Base-by-base conservation (phyloP, 2,888 invertebrate genomes). In the Limulus polyphemus region DNA sequence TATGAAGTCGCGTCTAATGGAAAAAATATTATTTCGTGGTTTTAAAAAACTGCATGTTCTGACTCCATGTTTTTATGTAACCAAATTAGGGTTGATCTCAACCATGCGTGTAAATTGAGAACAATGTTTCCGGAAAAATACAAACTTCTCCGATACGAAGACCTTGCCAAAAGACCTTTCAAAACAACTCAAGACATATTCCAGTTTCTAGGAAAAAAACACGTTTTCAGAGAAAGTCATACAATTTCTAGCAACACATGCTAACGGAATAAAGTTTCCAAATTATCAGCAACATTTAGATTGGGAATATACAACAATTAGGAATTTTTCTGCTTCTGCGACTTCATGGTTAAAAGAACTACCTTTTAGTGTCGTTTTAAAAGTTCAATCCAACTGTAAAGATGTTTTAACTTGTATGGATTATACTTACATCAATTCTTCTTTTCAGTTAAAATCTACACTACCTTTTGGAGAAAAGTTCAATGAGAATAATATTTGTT, bases 181-280 rank as follows among this genome's bases (percentile, higher is more conserved):
- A 61, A 65, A 49, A 67, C 67, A 60, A 69, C 69, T 32, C 62
- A 65, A 32, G 62, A 61, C 47, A 62, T 72, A 46, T 68, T 71
- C 55, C 61, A 67, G 50, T 72, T 71, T 62, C 61, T 69, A 73
- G 77, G 71, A 10, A 59, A 64, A n/a, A 46, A 65, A 62, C 13
- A 59, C 51, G 2, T 60, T 67, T 46, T 63, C 67, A 14, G 57
- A 57, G 56, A 65, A 64, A 62, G 63, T 63, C 10, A 47, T 47
- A 17, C 63, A 65, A 13, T 67, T 62, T 51, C 48, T 67, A 47
- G 63, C 61, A 49, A 62, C 65, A 16, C 67, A 67, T 54, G 65
- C 62, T 32, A 61, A 63, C 59, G 62, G 63, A 13, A 56, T 55
- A 47, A 46, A 58, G 47, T 61, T 58, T 52, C 59, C 54, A 10